Evolutionary conservation across 2,113 vertebrate genomes (phyloP), one percentile per base, ranked within the genome.

Genomic region (Chlorocebus sabaeus): DNA sequence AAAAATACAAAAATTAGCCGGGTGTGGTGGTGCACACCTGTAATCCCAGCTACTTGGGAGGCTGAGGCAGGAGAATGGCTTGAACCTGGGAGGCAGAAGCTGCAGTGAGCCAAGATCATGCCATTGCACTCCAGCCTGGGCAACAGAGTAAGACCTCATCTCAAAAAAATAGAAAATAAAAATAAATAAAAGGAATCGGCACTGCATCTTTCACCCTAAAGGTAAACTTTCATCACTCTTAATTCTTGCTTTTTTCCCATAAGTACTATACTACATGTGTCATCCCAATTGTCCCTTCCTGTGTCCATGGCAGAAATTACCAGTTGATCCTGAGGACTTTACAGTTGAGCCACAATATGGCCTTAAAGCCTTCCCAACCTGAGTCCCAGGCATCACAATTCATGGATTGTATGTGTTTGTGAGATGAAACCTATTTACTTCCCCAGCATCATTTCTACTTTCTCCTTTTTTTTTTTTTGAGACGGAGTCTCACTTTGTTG

Each of bases 201-300:
- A 67, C 61, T 4, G 48, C 30, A 1, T 50, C 50, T 68, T 89
- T 43, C 22, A n/a, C 17, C 30, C 13, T 64, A 23, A 35, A 48
- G 38, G 17, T 25, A 4, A 92, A 40, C 32, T 75, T 64, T 23
- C 12, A 17, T 18, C 50, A 13, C 80, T 55, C 57, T 61, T 50
- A 50, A 22, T 92, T 84, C 78, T 89, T 70, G 17, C 23, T 48
- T 70, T 50, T 57, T 61, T 61, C 27, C 78, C 8, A 4, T 22
- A 10, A 35, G 14, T 57, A n/a, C 16, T 61, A 5, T 43, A 10
- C 52, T 43, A 8, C 3, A 3, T 1, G 0, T 6, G 27, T 32
- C 12, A 64, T 64, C 59, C 64, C n/a, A 1, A 2, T 22, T n/a
- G 22, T 64, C 23, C 25, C 27, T 83, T 72, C 45, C 35, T 22